A percentile compares a stretch with the other conserved stretches of the same genome.
phyloP scores from a whole-genome alignment of 2,888 invertebrate species.

The Proisotoma minuta region DNA sequence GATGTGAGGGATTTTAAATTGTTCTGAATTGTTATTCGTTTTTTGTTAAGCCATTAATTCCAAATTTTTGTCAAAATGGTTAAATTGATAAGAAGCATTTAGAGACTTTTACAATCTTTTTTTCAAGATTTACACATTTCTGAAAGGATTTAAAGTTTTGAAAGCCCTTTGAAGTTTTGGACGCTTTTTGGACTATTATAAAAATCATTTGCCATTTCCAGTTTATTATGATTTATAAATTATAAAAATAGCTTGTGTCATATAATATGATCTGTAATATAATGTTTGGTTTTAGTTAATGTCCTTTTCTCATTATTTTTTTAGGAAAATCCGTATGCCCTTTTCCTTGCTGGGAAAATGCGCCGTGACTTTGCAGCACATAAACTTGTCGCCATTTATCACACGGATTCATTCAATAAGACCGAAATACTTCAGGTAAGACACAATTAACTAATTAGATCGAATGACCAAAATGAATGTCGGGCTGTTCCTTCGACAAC shows the following conservation, averaged over 20 bases:
- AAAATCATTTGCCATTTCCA: too few species aligned
- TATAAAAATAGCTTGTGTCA: too few species aligned
- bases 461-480: background rate
- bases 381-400: constrained; percentile 66
- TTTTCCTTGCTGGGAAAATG: constrained; percentile 67
- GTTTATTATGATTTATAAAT: too few species aligned
- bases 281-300: too few species aligned
- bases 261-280: too few species aligned
- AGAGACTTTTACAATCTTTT: constrained; percentile 7
- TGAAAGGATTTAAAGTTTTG: background rate
- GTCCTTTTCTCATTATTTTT: constrained; percentile 15
- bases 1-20: too few species aligned
- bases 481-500: too few species aligned
- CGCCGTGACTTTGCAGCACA: constrained; percentile 66
- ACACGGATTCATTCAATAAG: constrained; percentile 65
- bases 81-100: constrained; percentile 2
- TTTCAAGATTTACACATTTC: background rate
- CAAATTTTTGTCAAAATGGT: too few species aligned
- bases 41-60: too few species aligned
- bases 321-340: constrained; percentile 65
- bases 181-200: too few species aligned
- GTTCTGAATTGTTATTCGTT: too few species aligned
- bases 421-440: constrained; percentile 63
- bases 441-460: background rate
- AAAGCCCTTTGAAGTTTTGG: too few species aligned